These are phyloP conservation scores for Echinometra lucunter DNA, from an alignment of 53 echinoderm and acorn worm genomes.

Conservation along the genomic window DNA sequence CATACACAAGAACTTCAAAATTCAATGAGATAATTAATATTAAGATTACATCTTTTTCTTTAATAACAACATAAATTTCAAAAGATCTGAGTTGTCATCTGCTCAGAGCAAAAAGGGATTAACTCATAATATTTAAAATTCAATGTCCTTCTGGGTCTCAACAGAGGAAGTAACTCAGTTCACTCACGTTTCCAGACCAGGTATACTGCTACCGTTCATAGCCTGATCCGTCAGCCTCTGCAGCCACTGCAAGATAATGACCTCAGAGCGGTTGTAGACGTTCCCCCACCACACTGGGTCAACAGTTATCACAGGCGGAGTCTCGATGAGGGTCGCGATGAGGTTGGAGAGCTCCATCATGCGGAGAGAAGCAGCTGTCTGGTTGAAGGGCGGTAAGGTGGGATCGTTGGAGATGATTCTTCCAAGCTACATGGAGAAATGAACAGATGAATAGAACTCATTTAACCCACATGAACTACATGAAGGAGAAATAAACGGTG, in stretches of 20 bases:
- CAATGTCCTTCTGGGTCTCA: too few relatives aligned
- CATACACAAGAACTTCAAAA: too few relatives aligned
- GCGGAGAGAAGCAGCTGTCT: constrained; percentile 71
- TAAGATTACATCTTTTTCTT: too few relatives aligned
- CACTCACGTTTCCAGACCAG: constrained; percentile 42
- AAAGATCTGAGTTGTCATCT: too few relatives aligned
- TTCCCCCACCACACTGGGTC: constrained; percentile 73
- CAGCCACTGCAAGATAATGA: constrained; percentile 71
- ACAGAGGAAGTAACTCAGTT: background rate
- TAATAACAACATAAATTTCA: too few relatives aligned
- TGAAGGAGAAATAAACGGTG: too few relatives aligned
- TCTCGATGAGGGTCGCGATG: constrained; percentile 57
- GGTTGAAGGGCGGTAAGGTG: constrained; percentile 80
- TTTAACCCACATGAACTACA: too few relatives aligned
- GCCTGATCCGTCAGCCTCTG: constrained; percentile 6
- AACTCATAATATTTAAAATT: too few relatives aligned
- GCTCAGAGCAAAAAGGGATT: too few relatives aligned
- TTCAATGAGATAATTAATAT: too few relatives aligned
- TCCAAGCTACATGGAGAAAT: constrained; percentile 37
- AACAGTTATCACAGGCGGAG: constrained; percentile 59
- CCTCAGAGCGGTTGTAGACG: constrained; percentile 65
- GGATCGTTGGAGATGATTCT: constrained; percentile 69
- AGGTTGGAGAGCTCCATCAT: constrained; percentile 61
- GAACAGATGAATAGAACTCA: background rate
- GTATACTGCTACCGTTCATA: background rate